Percentiles rank a stretch among this genome's conserved stretches.
Evolutionary conservation across 2,113 vertebrate genomes (phyloP).

Genomic region (Hucho hucho): DNA sequence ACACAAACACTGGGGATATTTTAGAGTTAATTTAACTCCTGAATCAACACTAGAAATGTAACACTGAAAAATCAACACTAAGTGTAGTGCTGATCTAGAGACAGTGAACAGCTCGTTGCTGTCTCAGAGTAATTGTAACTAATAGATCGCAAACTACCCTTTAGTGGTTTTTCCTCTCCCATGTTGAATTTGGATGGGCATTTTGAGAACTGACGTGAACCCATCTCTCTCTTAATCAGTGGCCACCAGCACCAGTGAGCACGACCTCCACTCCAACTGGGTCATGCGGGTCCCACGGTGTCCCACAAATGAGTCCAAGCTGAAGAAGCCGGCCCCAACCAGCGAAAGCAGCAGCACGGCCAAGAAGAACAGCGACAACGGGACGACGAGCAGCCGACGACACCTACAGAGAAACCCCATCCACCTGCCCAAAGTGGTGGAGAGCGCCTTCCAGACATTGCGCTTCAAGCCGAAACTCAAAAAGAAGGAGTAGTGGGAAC

Average conservation of each 20-base stretch:
- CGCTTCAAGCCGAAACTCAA: slow-evolving; percentile 78
- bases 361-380: slow-evolving; percentile 62
- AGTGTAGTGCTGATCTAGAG: too few species aligned
- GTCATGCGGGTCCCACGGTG: slow-evolving; percentile 83
- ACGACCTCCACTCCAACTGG: slow-evolving; percentile 97
- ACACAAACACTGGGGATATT: too few species aligned
- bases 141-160: too few species aligned
- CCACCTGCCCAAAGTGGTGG: slow-evolving; percentile 94
- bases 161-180: background rate
- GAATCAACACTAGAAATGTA: too few species aligned
- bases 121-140: too few species aligned
- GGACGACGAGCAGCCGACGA: slow-evolving; percentile 73
- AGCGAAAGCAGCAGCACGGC: slow-evolving; percentile 53
- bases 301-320: slow-evolving; percentile 63
- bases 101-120: too few species aligned
- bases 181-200: background rate
- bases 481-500: too few species aligned
- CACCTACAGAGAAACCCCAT: slow-evolving; percentile 91
- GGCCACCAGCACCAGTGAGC: slow-evolving; percentile 89
- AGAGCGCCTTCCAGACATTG: slow-evolving; percentile 90
- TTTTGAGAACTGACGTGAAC: background rate
- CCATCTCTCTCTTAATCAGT: slow-evolving; percentile 34
- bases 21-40: too few species aligned
- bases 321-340: slow-evolving; percentile 34
- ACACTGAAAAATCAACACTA: too few species aligned